Evolutionary conservation across 2,888 invertebrate genomes (phyloP).

Genomic region (Mayetiola destructor): DNA sequence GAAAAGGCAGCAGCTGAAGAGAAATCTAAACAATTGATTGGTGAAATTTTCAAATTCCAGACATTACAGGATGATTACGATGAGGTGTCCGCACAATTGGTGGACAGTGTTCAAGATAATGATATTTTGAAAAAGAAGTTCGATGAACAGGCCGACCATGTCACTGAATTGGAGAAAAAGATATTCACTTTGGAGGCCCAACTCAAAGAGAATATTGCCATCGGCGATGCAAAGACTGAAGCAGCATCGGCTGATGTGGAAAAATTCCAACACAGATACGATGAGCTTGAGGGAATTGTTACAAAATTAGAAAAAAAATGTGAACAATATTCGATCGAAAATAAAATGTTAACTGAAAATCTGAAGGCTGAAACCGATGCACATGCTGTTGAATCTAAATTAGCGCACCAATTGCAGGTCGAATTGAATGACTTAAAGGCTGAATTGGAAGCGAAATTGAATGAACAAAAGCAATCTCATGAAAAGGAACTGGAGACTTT

Average conservation of each 20-base stretch:
- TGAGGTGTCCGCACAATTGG: slow-evolving; percentile 41
- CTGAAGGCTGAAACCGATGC: too few species aligned
- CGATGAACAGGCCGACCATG: slow-evolving; percentile 17
- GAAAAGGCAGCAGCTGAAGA: slow-evolving; percentile 21
- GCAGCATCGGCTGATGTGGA: too few species aligned
- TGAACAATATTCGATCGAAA: too few species aligned
- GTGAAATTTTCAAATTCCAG: slow-evolving; percentile 17
- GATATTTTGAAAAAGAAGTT: slow-evolving; percentile 37
- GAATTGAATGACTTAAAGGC: too few species aligned
- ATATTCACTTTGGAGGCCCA: not conserved
- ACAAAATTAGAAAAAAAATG: too few species aligned
- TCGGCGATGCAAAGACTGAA: too few species aligned
- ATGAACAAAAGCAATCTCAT: not conserved
- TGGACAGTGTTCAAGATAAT: slow-evolving; percentile 42
- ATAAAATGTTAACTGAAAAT: too few species aligned
- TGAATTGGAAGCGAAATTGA: not conserved
- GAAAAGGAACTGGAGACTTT: not conserved
- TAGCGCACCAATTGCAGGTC: too few species aligned
- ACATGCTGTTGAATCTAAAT: too few species aligned
- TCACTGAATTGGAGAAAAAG: not conserved
- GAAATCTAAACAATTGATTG: slow-evolving; percentile 25
- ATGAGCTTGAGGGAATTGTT: too few species aligned
- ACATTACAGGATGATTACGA: slow-evolving; percentile 40
- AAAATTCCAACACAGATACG: too few species aligned
- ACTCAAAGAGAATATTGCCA: too few species aligned